Evolutionary conservation across 2,113 vertebrate genomes (phyloP).

Genomic region (Sinocyclocheilus rhinocerous): DNA sequence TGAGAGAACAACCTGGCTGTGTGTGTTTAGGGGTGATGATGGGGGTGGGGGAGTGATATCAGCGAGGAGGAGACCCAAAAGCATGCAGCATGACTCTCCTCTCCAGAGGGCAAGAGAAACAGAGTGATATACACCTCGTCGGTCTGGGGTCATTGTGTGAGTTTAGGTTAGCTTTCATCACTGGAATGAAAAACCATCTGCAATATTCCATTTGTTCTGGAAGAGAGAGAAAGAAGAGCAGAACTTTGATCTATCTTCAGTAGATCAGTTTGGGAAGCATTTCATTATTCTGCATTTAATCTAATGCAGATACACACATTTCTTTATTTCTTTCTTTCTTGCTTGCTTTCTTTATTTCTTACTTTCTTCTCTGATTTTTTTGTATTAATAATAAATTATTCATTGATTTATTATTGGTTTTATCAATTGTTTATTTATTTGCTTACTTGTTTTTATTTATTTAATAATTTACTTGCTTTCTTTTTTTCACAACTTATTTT

Average conservation of each 20-base stretch:
- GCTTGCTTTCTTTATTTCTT: neutral
- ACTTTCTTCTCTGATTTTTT: too few species aligned
- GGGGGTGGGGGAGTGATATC: slow-evolving; percentile 28
- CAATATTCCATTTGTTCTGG: slow-evolving; percentile 29
- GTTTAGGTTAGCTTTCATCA: slow-evolving; percentile 33
- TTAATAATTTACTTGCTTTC: too few species aligned
- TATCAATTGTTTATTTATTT: too few species aligned
- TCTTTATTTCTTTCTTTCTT: neutral
- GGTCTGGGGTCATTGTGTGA: slow-evolving; percentile 28
- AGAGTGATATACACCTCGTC: slow-evolving; percentile 21
- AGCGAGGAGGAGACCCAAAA: slow-evolving; percentile 30
- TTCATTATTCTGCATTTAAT: slow-evolving; percentile 35
- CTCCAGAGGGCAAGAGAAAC: slow-evolving; percentile 20
- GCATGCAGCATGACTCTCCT: neutral
- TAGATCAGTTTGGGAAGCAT: slow-evolving; percentile 14
- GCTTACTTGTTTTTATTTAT: too few species aligned
- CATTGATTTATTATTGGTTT: neutral
- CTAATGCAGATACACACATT: neutral
- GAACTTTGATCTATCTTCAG: slow-evolving; percentile 18
- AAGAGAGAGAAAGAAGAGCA: slow-evolving; percentile 12
- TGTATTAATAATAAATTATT: too few species aligned
- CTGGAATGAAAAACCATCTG: slow-evolving; percentile 27
- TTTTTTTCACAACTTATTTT: too few species aligned
- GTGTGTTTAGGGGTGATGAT: slow-evolving; percentile 36
- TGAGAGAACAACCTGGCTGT: slow-evolving; percentile 18